These are phyloP conservation scores for Acrobasis repandana DNA, from an alignment of 2,888 invertebrate genomes.

Conservation along the genomic window DNA sequence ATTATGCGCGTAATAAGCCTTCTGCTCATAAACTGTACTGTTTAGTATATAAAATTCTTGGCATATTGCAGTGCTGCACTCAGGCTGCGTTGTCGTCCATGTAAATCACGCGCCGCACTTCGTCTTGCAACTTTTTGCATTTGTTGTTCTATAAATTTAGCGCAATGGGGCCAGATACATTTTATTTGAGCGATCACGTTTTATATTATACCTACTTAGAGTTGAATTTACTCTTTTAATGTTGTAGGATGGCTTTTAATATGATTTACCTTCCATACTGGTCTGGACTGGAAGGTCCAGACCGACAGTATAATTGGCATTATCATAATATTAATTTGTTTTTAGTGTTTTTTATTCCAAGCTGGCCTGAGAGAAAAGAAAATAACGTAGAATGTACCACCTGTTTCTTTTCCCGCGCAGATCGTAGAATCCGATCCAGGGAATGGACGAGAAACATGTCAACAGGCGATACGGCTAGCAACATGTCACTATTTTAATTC, in stretches of 20 bases:
- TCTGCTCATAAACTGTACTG: conserved; percentile 26
- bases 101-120: conserved; percentile 44
- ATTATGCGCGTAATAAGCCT: too few species aligned
- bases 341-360: too few species aligned
- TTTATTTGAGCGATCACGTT: conserved; percentile 34
- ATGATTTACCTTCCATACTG: neutral
- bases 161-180: conserved; percentile 37
- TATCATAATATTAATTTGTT: too few species aligned
- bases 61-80: conserved; percentile 31
- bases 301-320: too few species aligned
- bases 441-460: too few species aligned
- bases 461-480: too few species aligned
- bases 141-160: conserved; percentile 40
- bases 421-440: too few species aligned
- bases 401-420: too few species aligned
- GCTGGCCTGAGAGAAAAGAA: too few species aligned
- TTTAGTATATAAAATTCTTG: conserved; percentile 28
- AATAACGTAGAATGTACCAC: too few species aligned
- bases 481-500: too few species aligned
- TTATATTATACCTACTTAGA: conserved; percentile 7
- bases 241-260: neutral
- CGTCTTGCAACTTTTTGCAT: conserved; percentile 42
- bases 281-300: too few species aligned
- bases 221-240: conserved; percentile 12
- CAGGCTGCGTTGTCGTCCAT: conserved; percentile 46